Percentiles rank a stretch among this genome's conserved stretches.
Conservation (phyloP, 1,140 invertebrate species). For the Penaeus japonicus region DNA sequence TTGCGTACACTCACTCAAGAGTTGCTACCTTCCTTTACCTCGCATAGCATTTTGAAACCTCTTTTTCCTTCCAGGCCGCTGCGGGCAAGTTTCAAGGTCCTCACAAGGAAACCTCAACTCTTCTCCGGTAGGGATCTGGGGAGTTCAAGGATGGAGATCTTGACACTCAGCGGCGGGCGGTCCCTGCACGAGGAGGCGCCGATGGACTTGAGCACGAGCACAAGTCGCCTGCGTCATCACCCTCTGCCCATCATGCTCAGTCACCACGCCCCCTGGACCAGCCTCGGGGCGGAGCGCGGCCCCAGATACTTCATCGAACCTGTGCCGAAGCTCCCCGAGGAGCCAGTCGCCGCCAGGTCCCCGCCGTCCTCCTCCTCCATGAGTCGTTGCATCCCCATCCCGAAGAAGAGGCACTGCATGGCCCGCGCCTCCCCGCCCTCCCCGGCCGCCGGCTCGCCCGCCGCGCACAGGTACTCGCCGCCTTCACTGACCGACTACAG, state of each 20-base stretch:
- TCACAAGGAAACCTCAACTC: slow-evolving; percentile 7
- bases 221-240: neutral
- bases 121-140: slow-evolving; percentile 1
- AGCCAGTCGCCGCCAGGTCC: neutral
- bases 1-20: too few relatives aligned
- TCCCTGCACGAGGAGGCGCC: slow-evolving; percentile 35
- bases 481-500: neutral
- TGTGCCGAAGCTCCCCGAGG: neutral
- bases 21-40: too few relatives aligned
- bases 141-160: slow-evolving; percentile 28
- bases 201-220: slow-evolving; percentile 34
- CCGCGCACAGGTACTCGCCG: neutral
- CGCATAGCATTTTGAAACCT: too few relatives aligned
- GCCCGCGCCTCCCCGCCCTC: neutral
- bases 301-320: neutral
- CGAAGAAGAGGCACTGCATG: slow-evolving; percentile 14
- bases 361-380: neutral
- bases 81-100: neutral
- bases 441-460: neutral
- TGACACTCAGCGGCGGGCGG: neutral
- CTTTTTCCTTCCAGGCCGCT: neutral
- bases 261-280: neutral
- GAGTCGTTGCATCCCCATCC: slow-evolving; percentile 23
- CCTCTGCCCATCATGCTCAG: neutral
- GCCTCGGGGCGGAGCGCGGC: neutral